phyloP scores from a whole-genome alignment of 2,888 invertebrate species.

The Magallana nippona region DNA sequence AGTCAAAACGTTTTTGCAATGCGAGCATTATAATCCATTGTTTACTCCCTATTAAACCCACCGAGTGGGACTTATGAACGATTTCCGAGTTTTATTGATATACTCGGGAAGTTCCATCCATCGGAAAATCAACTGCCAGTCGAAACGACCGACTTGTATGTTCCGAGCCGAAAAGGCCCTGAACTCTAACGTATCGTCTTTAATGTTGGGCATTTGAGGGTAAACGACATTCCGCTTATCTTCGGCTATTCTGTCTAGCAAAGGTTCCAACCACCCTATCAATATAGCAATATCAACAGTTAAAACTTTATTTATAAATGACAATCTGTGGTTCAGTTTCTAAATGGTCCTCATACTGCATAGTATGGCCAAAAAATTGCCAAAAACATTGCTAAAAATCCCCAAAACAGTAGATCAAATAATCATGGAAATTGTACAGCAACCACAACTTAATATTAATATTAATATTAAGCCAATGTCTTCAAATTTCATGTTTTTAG shows the following conservation, averaged over 20 bases:
- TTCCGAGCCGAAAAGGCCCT: slow-evolving; percentile 39
- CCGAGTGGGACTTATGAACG: slow-evolving; percentile 42
- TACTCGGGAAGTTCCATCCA: slow-evolving; percentile 45
- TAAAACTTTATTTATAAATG: not conserved
- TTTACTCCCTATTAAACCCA: slow-evolving; percentile 7
- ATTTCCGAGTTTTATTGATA: slow-evolving; percentile 45
- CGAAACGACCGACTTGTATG: slow-evolving; percentile 48
- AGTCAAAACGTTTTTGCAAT: too few species aligned
- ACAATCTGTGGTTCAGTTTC: too few species aligned
- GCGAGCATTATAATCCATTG: not conserved
- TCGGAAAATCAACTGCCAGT: slow-evolving; percentile 48
- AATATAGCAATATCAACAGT: not conserved
- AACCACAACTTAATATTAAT: too few species aligned
- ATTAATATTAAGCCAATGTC: too few species aligned
- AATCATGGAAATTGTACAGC: too few species aligned
- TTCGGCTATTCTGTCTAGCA: slow-evolving; percentile 58
- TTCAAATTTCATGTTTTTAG: too few species aligned
- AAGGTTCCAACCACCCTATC: slow-evolving; percentile 66
- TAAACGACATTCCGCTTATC: slow-evolving; percentile 55
- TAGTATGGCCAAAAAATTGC: too few species aligned
- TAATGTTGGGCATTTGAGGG: slow-evolving; percentile 63
- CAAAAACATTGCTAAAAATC: too few species aligned
- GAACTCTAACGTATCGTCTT: slow-evolving; percentile 51
- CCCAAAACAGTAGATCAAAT: too few species aligned
- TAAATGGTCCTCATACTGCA: too few species aligned